phyloP scores from a whole-genome alignment of 2,113 vertebrate species.

The Sprattus sprattus region DNA sequence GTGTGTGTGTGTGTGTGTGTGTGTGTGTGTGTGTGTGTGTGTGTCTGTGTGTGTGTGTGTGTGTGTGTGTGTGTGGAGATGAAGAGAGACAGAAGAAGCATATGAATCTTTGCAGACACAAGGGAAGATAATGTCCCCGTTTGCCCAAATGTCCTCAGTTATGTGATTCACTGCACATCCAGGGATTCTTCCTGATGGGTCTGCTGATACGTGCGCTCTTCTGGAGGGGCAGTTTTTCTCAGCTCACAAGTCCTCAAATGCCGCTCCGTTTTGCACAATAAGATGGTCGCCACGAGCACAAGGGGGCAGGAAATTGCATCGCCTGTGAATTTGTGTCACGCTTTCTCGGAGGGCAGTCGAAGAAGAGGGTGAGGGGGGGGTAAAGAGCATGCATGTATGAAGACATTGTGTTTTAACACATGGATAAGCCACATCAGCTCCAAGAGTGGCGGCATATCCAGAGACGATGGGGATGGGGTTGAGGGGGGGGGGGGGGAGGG shows the following conservation, averaged over 20 bases:
- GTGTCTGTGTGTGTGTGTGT: too few species aligned
- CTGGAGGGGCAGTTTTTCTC: not conserved
- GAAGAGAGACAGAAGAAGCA: not conserved
- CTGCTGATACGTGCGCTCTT: not conserved
- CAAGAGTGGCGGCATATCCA: constrained; percentile 3
- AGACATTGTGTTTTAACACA: constrained; percentile 56
- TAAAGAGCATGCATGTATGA: constrained; percentile 37
- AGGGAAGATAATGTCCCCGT: not conserved
- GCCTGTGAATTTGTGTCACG: constrained; percentile 40
- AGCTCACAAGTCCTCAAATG: not conserved
- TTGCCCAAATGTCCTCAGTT: not conserved
- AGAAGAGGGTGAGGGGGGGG: not conserved
- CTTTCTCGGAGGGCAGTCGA: constrained; percentile 42
- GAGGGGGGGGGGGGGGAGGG: not conserved
- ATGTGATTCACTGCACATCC: not conserved
- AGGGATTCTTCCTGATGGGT: not conserved
- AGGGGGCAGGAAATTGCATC: constrained; percentile 27
- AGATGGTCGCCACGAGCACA: not conserved
- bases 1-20: too few species aligned
- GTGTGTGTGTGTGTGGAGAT: too few species aligned
- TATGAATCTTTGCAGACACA: too few species aligned
- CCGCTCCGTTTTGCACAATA: constrained; percentile 11
- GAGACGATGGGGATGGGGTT: not conserved
- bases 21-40: too few species aligned
- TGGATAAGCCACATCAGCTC: constrained; percentile 45